Conservation (phyloP, 2,113 vertebrate species). For the Rhynchopsitta pachyrhyncha region DNA sequence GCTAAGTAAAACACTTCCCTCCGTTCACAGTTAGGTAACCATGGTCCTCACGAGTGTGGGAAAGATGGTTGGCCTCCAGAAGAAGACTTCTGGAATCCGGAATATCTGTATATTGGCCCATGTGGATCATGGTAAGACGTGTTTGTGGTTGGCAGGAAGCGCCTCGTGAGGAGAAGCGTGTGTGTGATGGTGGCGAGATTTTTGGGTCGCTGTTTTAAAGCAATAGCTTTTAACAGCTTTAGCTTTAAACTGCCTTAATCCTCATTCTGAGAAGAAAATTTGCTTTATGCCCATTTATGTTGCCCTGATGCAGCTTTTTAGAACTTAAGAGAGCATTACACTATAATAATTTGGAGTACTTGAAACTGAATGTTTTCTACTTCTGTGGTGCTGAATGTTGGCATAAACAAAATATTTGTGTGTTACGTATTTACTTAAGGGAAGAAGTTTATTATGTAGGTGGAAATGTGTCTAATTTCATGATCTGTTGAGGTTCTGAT, state of each 20-base stretch:
- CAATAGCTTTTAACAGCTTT: background rate
- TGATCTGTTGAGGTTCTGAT: background rate
- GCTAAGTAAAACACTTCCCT: fast-evolving
- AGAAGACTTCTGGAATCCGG: conserved; percentile 82
- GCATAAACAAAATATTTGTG: fast-evolving
- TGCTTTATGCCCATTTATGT: fast-evolving
- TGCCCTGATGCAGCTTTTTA: background rate
- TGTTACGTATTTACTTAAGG: background rate
- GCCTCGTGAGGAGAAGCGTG: fast-evolving
- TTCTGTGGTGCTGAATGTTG: background rate
- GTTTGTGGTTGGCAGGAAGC: background rate
- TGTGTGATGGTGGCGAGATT: fast-evolving
- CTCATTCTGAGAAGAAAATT: background rate
- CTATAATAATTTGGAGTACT: fast-evolving
- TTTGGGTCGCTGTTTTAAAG: background rate
- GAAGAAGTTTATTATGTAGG: background rate
- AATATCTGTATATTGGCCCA: conserved; percentile 96
- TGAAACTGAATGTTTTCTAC: background rate
- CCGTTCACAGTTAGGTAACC: background rate
- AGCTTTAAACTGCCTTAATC: background rate
- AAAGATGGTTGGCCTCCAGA: conserved; percentile 85
- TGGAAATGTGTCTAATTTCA: background rate
- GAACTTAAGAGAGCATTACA: fast-evolving
- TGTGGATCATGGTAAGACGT: conserved; percentile 90
- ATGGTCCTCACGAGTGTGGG: conserved; percentile 84